A percentile compares a stretch with the other conserved stretches of the same genome.
Conservation (phyloP, 2,888 invertebrate species). For the Podotricha telesiphe region DNA sequence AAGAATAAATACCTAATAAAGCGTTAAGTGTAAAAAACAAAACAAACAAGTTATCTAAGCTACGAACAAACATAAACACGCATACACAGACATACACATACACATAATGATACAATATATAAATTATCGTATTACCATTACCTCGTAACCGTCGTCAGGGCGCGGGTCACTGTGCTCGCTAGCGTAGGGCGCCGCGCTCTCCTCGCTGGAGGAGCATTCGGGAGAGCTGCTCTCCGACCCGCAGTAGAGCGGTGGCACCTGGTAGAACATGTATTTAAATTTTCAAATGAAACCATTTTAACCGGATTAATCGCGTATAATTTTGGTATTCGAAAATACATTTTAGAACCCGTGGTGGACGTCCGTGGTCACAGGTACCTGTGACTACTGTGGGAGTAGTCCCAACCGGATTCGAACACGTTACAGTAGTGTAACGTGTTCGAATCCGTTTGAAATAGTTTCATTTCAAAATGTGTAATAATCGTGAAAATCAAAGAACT, state of each 20-base stretch:
- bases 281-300: too few species aligned
- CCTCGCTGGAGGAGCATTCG: slow-evolving; percentile 70
- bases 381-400: too few species aligned
- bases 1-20: too few species aligned
- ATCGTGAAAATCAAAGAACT: too few species aligned
- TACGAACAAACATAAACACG: neutral
- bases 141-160: slow-evolving; percentile 86
- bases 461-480: too few species aligned
- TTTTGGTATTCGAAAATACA: too few species aligned
- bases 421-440: too few species aligned
- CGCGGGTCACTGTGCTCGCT: slow-evolving; percentile 75
- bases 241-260: slow-evolving; percentile 75
- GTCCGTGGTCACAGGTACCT: too few species aligned
- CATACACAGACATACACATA: neutral
- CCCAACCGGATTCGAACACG: too few species aligned
- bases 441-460: too few species aligned
- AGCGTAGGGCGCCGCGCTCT: slow-evolving; percentile 70
- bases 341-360: too few species aligned
- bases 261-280: slow-evolving; percentile 31
- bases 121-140: slow-evolving; percentile 42
- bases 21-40: neutral
- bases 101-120: slow-evolving; percentile 3
- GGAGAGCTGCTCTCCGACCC: slow-evolving; percentile 65
- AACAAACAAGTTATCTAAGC: neutral
- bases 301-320: too few species aligned